Conservation (phyloP, 1,140 invertebrate species). For the Lordiphosa collinella region DNA sequence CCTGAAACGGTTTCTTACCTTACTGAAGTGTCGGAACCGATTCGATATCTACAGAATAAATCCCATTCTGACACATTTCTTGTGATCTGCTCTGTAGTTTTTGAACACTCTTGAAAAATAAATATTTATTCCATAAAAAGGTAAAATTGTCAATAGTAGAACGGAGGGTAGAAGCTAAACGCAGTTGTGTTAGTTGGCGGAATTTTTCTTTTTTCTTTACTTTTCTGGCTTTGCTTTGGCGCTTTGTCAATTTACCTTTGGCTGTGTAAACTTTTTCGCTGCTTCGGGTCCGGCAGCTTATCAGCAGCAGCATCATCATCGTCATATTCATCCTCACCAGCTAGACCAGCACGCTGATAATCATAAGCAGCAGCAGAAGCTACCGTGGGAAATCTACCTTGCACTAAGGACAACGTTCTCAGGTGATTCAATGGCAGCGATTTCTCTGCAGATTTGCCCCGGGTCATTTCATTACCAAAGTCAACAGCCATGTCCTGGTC, state of each 20-base stretch:
- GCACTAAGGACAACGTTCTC: slow-evolving; percentile 15
- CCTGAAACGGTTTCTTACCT: too few species aligned
- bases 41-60: too few species aligned
- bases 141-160: not conserved
- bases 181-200: slow-evolving; percentile 35
- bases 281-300: slow-evolving; percentile 7
- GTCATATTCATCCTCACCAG: slow-evolving; percentile 22
- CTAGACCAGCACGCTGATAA: slow-evolving; percentile 14
- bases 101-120: too few species aligned
- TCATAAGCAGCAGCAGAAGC: slow-evolving; percentile 20
- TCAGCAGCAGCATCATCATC: slow-evolving; percentile 16
- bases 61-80: too few species aligned
- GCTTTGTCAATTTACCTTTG: slow-evolving; percentile 69
- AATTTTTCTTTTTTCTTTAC: slow-evolving; percentile 17
- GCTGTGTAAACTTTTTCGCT: slow-evolving; percentile 59
- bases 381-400: slow-evolving; percentile 23
- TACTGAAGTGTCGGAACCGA: too few species aligned
- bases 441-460: slow-evolving; percentile 64
- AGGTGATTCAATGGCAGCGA: slow-evolving; percentile 65
- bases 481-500: slow-evolving; percentile 54
- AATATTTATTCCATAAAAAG: too few species aligned
- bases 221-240: slow-evolving; percentile 23
- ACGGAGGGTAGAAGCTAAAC: slow-evolving; percentile 33
- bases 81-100: too few species aligned
- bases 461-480: slow-evolving; percentile 73